These are phyloP conservation scores for Helogale parvula DNA, from an alignment of 2,113 vertebrate genomes.

Conservation along the genomic window DNA sequence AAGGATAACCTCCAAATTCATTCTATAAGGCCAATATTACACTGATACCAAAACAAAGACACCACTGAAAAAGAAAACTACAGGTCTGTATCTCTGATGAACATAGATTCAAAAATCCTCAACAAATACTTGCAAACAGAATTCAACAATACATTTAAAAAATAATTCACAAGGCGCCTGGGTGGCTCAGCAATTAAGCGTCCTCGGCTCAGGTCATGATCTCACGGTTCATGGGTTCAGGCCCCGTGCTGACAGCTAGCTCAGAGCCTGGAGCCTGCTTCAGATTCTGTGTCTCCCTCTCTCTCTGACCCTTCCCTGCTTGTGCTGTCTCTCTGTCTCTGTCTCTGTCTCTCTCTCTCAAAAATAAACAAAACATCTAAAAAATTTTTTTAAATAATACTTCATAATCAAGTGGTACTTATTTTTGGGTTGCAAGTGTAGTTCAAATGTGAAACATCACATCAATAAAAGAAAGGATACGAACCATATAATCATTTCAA, in stretches of 20 bases:
- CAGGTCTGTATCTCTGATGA: background rate
- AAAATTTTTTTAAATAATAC: background rate
- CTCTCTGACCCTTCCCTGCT: too few relatives aligned
- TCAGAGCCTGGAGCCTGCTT: too few relatives aligned
- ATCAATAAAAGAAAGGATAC: background rate
- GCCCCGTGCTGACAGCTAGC: too few relatives aligned
- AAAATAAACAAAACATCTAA: too few relatives aligned
- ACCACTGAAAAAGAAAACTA: background rate
- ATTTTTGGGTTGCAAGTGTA: background rate
- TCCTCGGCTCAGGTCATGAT: too few relatives aligned
- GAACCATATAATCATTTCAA: background rate
- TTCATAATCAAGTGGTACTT: background rate
- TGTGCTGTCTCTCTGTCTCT: too few relatives aligned
- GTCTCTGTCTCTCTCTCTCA: too few relatives aligned
- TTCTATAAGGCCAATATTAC: background rate
- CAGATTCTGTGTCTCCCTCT: too few relatives aligned
- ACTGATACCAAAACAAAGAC: background rate
- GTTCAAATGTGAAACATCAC: background rate
- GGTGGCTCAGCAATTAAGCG: too few relatives aligned
- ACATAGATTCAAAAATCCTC: background rate
- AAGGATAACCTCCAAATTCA: background rate
- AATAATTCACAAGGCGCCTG: background rate
- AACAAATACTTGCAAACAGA: background rate
- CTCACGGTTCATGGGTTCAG: too few relatives aligned
- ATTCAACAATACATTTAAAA: background rate